Evolutionary conservation across 2,888 invertebrate genomes (phyloP).

Genomic region (Eulithis prunata): DNA sequence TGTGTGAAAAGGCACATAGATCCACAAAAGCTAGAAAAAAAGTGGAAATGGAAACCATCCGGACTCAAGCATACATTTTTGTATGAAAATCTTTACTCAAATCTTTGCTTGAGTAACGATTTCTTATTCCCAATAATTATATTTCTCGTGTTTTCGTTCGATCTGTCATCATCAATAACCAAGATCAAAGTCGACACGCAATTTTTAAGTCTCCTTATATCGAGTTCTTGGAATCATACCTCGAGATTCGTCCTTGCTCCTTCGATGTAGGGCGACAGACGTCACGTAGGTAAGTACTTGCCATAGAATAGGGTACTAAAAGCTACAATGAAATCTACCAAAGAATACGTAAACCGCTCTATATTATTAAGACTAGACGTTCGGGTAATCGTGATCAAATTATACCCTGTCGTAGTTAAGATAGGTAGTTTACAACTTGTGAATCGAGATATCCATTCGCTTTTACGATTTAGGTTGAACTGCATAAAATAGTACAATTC

Average conservation of each 20-base stretch:
- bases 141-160: background rate
- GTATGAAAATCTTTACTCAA: too few relatives aligned
- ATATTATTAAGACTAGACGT: slow-evolving; percentile 22
- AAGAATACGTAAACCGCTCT: slow-evolving; percentile 20
- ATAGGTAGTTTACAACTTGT: slow-evolving; percentile 13
- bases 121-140: too few relatives aligned
- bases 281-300: slow-evolving; percentile 23
- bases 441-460: slow-evolving; percentile 4
- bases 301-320: slow-evolving; percentile 18
- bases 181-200: slow-evolving; percentile 16
- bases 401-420: slow-evolving; percentile 8
- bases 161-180: slow-evolving; percentile 2
- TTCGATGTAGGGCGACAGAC: slow-evolving; percentile 25
- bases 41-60: too few relatives aligned
- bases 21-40: too few relatives aligned
- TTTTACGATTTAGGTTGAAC: background rate
- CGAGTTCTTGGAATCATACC: background rate
- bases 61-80: too few relatives aligned
- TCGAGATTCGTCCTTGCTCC: slow-evolving; percentile 14
- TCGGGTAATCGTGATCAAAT: slow-evolving; percentile 13
- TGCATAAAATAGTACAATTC: slow-evolving; percentile 1
- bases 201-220: slow-evolving; percentile 12
- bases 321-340: slow-evolving; percentile 19
- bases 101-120: too few relatives aligned
- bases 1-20: too few relatives aligned